These are phyloP conservation scores for Brenthis daphne DNA, from an alignment of 2,888 invertebrate species.

Conservation along the genomic window DNA sequence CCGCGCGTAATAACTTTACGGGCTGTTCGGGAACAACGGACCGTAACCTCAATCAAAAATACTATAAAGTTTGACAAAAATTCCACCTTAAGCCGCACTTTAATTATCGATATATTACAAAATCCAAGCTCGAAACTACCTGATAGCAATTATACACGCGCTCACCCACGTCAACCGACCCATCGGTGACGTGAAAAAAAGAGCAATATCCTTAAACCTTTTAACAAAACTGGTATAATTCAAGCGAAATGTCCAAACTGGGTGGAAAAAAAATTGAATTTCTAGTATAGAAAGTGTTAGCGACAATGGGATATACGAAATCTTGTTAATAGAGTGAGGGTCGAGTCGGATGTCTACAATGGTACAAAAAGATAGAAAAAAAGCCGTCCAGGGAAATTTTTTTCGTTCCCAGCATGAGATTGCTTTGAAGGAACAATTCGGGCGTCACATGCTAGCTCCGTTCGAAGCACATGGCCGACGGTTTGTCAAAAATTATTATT, in stretches of 20 bases:
- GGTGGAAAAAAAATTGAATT: slow-evolving; percentile 65
- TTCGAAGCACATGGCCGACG: slow-evolving; percentile 55
- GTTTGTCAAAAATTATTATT: slow-evolving; percentile 60
- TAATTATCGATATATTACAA: slow-evolving; percentile 81
- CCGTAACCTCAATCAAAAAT: slow-evolving; percentile 81
- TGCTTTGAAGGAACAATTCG: slow-evolving; percentile 76
- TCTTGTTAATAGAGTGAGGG: slow-evolving; percentile 78
- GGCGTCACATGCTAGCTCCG: slow-evolving; percentile 70
- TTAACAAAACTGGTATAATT: slow-evolving; percentile 80
- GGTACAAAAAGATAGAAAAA: slow-evolving; percentile 65
- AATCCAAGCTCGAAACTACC: slow-evolving; percentile 73
- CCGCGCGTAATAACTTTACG: slow-evolving; percentile 57
- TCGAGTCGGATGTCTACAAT: slow-evolving; percentile 52
- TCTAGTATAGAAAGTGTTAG: slow-evolving; percentile 80
- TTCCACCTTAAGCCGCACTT: slow-evolving; percentile 79
- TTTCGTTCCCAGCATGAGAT: slow-evolving; percentile 77
- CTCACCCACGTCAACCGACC: slow-evolving; percentile 78
- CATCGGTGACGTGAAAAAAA: slow-evolving; percentile 71
- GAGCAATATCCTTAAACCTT: slow-evolving; percentile 72
- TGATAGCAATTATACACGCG: slow-evolving; percentile 80
- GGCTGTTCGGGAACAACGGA: slow-evolving; percentile 53
- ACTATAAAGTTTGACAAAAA: slow-evolving; percentile 81
- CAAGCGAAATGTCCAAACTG: slow-evolving; percentile 81
- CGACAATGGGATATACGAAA: slow-evolving; percentile 80
- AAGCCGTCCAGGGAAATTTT: slow-evolving; percentile 62